A percentile compares a stretch with the other conserved stretches of the same genome.
Evolutionary conservation across 1,140 invertebrate species (phyloP).

Genomic region (Branchinecta lynchi): DNA sequence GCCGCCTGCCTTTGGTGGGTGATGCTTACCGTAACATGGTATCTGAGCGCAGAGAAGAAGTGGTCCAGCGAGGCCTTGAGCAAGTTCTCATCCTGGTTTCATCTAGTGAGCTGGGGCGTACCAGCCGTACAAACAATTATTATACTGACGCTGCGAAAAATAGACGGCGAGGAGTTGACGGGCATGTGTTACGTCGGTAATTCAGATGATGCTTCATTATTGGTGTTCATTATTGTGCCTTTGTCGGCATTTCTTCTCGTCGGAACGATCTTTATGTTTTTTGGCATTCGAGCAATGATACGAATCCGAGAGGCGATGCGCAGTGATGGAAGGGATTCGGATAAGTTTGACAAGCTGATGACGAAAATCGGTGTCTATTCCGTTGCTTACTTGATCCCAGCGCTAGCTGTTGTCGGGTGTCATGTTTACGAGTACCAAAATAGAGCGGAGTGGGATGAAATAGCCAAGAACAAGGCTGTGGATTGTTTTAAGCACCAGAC

Average conservation of each 20-base stretch:
- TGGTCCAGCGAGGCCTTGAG: slow-evolving; percentile 35
- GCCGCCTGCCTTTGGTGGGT: slow-evolving; percentile 49
- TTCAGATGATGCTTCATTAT: slow-evolving; percentile 32
- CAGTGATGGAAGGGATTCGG: slow-evolving; percentile 31
- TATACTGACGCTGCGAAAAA: slow-evolving; percentile 22
- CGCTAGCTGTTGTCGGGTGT: slow-evolving; percentile 39
- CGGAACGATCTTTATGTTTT: slow-evolving; percentile 35
- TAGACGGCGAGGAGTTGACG: slow-evolving; percentile 38
- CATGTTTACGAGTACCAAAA: slow-evolving; percentile 39
- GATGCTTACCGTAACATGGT: slow-evolving; percentile 32
- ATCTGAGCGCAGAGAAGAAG: slow-evolving; percentile 31
- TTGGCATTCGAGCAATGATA: slow-evolving; percentile 38
- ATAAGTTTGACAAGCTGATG: slow-evolving; percentile 36
- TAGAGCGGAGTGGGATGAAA: slow-evolving; percentile 37
- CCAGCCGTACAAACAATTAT: slow-evolving; percentile 17
- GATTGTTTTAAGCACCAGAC: slow-evolving; percentile 37
- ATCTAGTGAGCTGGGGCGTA: slow-evolving; percentile 28
- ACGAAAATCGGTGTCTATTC: slow-evolving; percentile 39
- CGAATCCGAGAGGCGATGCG: slow-evolving; percentile 35
- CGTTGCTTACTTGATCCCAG: slow-evolving; percentile 38
- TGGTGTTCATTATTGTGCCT: slow-evolving; percentile 38
- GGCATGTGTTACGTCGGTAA: slow-evolving; percentile 41
- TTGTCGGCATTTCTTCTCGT: slow-evolving; percentile 33
- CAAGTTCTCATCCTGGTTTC: slow-evolving; percentile 29
- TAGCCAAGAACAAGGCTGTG: slow-evolving; percentile 35